Percentiles rank a stretch among this genome's conserved stretches.
phyloP scores from a whole-genome alignment of 2,888 invertebrate genomes.

The Anarsia innoxiella region DNA sequence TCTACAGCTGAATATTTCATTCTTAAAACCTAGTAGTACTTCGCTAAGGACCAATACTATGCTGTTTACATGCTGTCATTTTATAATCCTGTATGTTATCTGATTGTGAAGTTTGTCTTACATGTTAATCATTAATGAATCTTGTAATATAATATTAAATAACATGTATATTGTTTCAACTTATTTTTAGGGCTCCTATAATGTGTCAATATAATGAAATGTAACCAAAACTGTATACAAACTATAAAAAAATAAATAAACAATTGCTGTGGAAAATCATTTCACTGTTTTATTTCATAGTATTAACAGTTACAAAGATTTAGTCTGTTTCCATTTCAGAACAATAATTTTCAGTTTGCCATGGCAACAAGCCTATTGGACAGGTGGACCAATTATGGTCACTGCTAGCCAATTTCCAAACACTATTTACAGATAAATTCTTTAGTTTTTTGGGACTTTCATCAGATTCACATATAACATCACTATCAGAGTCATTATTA shows the following conservation, averaged over 20 bases:
- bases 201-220: slow-evolving; percentile 69
- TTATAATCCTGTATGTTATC: slow-evolving; percentile 47
- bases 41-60: slow-evolving; percentile 59
- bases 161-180: slow-evolving; percentile 68
- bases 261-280: slow-evolving; percentile 57
- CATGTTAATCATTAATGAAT: slow-evolving; percentile 48
- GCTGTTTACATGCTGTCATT: slow-evolving; percentile 44
- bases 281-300: slow-evolving; percentile 9
- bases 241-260: slow-evolving; percentile 63
- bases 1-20: slow-evolving; percentile 22
- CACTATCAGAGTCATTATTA: slow-evolving; percentile 5
- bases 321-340: too few species aligned
- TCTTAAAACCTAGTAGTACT: slow-evolving; percentile 34
- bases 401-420: slow-evolving; percentile 47
- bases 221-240: slow-evolving; percentile 74
- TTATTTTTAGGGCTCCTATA: slow-evolving; percentile 65
- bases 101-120: slow-evolving; percentile 42
- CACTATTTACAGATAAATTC: slow-evolving; percentile 22
- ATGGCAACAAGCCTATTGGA: slow-evolving; percentile 70
- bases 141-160: slow-evolving; percentile 64
- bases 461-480: slow-evolving; percentile 7
- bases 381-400: slow-evolving; percentile 55
- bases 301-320: too few species aligned
- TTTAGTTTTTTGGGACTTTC: neutral
- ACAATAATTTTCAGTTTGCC: too few species aligned